Percentiles rank a stretch among this genome's conserved stretches.
Evolutionary conservation across 37 sponge, comb jelly and placozoan species (phyloP).

Genomic region (Cladorhizidae sp.): DNA sequence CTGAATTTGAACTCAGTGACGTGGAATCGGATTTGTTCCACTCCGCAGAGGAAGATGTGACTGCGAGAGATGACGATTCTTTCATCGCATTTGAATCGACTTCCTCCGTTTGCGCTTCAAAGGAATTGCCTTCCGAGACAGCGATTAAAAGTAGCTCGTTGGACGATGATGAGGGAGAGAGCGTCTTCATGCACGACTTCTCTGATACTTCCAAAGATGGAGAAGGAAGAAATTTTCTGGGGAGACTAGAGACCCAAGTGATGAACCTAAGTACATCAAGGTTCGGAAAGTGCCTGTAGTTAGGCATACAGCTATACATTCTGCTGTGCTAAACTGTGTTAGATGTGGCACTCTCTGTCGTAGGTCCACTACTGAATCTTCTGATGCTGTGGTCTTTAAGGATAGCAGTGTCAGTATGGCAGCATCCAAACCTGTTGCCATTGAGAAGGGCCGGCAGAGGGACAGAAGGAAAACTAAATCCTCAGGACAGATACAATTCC

Average conservation of each 20-base stretch:
- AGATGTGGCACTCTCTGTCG: no score
- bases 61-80: not conserved
- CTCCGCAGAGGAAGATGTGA: not conserved
- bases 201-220: slow-evolving; percentile 29
- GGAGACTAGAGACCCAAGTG: slow-evolving; percentile 33
- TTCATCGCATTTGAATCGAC: slow-evolving; percentile 45
- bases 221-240: slow-evolving; percentile 18
- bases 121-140: not conserved
- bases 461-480: slow-evolving; percentile 20
- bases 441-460: not conserved
- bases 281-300: slow-evolving; percentile 37
- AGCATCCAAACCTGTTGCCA: slow-evolving; percentile 15
- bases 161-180: slow-evolving; percentile 1
- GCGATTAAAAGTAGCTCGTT: not conserved
- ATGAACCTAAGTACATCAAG: slow-evolving; percentile 21
- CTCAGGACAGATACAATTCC: slow-evolving; percentile 38
- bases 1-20: not conserved
- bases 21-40: slow-evolving; percentile 2
- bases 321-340: no score
- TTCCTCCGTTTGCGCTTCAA: not conserved
- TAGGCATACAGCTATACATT: no score
- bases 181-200: slow-evolving; percentile 27
- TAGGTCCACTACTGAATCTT: slow-evolving; percentile 36
- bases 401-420: slow-evolving; percentile 47
- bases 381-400: slow-evolving; percentile 54